phyloP scores from a whole-genome alignment of 2,888 invertebrate genomes.

The Drosophila pegasa region DNA sequence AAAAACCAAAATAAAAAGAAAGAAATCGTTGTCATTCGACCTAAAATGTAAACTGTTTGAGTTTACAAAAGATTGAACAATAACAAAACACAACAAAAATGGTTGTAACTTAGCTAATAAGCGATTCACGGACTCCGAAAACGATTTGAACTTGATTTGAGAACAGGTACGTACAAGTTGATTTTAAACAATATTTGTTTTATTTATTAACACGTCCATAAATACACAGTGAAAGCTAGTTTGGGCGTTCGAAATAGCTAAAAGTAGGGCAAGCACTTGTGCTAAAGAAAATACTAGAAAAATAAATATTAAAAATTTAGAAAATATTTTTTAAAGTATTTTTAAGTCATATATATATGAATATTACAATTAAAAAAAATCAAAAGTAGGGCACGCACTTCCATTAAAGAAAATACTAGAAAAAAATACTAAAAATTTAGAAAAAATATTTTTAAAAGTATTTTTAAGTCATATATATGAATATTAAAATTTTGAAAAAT shows the following conservation, averaged over 20 bases:
- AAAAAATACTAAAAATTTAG: neutral
- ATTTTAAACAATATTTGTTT: neutral
- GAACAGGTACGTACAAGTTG: slow-evolving; percentile 28
- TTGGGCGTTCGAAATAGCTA: neutral
- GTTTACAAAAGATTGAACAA: slow-evolving; percentile 11
- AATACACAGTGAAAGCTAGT: slow-evolving; percentile 3
- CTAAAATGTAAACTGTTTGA: slow-evolving; percentile 52
- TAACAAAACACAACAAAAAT: slow-evolving; percentile 18
- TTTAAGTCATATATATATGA: neutral
- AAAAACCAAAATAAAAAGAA: slow-evolving; percentile 1
- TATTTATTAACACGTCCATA: slow-evolving; percentile 9
- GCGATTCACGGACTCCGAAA: slow-evolving; percentile 9
- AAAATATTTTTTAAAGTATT: neutral
- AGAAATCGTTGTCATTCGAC: slow-evolving; percentile 21
- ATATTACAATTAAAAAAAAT: too few species aligned
- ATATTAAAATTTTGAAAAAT: neutral
- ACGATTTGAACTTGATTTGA: slow-evolving; percentile 20
- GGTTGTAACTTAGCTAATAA: slow-evolving; percentile 34
- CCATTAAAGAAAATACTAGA: neutral
- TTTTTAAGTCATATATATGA: neutral
- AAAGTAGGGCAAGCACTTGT: neutral
- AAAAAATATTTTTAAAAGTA: neutral
- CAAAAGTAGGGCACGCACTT: neutral
- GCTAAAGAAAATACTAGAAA: neutral
- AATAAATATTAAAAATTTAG: neutral